These are phyloP conservation scores for Minunthozetes semirufus DNA, from an alignment of 2,888 invertebrate species.

Conservation along the genomic window DNA sequence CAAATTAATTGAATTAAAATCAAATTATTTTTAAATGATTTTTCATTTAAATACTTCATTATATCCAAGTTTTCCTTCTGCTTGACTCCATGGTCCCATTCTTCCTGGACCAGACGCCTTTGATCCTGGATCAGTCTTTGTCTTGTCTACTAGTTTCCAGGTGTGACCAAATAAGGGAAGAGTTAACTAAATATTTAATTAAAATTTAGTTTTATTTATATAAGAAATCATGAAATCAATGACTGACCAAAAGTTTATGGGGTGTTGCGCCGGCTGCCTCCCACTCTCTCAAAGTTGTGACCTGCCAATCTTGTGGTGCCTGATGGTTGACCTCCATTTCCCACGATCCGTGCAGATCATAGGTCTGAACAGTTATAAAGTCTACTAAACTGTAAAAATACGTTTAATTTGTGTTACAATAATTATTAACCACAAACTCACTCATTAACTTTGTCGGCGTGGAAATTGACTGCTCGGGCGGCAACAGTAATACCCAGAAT, in stretches of 20 bases:
- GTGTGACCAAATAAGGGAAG: slow-evolving; percentile 15
- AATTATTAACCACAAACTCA: background rate
- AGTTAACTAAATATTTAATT: background rate
- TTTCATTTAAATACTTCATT: slow-evolving; percentile 16
- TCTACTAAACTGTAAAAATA: slow-evolving; percentile 14
- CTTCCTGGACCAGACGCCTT: background rate
- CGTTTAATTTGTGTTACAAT: too few relatives aligned
- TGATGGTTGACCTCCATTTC: background rate
- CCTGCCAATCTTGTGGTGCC: background rate
- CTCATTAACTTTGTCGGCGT: background rate
- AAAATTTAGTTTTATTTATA: background rate
- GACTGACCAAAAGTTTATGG: slow-evolving; percentile 9
- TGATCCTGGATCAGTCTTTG: background rate
- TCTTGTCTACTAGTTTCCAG: slow-evolving; percentile 1
- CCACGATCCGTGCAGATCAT: slow-evolving; percentile 13
- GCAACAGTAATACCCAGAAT: slow-evolving; percentile 22
- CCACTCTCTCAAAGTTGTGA: background rate
- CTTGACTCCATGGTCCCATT: slow-evolving; percentile 7
- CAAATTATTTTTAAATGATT: background rate
- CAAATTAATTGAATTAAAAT: background rate
- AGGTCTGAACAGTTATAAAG: slow-evolving; percentile 20
- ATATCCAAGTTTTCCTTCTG: slow-evolving; percentile 14
- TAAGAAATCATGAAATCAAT: background rate
- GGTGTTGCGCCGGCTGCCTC: background rate
- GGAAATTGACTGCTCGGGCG: background rate